A percentile compares a stretch with the other conserved stretches of the same genome.
Evolutionary conservation across 2,113 vertebrate genomes (phyloP).

Genomic region (chimpanzee (Pan troglodytes)): NHGRI_mPanTro3-v2.1_pri NC_072407.2:93175501-93176000

Average conservation of each 20-base stretch:
- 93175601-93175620: background rate
- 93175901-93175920: background rate
- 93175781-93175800: background rate
- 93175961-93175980: background rate
- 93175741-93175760: background rate
- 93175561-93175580: background rate
- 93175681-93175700: background rate
- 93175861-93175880: background rate
- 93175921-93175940: background rate
- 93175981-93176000: slow-evolving; percentile 9
- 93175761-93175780: background rate
- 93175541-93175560: background rate
- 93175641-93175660: background rate
- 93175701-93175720: background rate
- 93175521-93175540: background rate
- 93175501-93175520: slow-evolving; percentile 50
- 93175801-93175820: too few species aligned
- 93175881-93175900: background rate
- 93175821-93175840: too few species aligned
- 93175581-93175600: background rate
- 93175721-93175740: background rate
- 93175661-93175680: background rate
- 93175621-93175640: background rate
- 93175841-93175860: background rate
- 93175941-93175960: background rate